Evolutionary conservation across 2,113 vertebrate genomes (phyloP).

Genomic region (Hippocampus mohnikei): DNA sequence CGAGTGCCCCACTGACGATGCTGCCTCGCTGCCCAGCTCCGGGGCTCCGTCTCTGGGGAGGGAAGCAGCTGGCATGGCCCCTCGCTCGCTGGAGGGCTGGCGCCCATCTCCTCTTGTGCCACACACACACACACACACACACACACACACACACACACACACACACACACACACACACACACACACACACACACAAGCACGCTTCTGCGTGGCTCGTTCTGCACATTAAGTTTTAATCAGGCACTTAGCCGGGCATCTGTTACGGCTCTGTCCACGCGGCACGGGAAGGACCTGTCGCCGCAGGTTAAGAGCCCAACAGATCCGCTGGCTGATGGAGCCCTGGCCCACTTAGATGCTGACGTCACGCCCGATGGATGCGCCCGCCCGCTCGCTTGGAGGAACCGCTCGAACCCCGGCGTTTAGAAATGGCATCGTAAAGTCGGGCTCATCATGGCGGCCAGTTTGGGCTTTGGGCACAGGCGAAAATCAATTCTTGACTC

Average conservation of each 20-base stretch:
- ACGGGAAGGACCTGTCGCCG: conserved; percentile 68
- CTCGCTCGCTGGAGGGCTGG: conserved; percentile 66
- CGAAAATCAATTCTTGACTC: too few relatives aligned
- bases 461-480: background rate
- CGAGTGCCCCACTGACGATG: conserved; percentile 39
- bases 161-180: conserved; percentile 25
- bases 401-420: conserved; percentile 15
- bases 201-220: conserved; percentile 47
- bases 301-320: conserved; percentile 61
- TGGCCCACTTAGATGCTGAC: conserved; percentile 62
- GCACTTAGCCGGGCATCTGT: conserved; percentile 78
- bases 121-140: conserved; percentile 28
- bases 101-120: conserved; percentile 50
- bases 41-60: conserved; percentile 64
- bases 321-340: conserved; percentile 59
- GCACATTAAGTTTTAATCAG: conserved; percentile 78
- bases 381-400: conserved; percentile 10
- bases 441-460: background rate
- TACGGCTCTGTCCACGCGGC: conserved; percentile 62
- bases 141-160: conserved; percentile 30
- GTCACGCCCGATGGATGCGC: conserved; percentile 34
- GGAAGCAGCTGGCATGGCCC: conserved; percentile 67
- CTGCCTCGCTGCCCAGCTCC: conserved; percentile 67
- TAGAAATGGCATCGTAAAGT: background rate
- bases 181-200: conserved; percentile 17